phyloP scores from a whole-genome alignment of 2,888 invertebrate genomes.

The Idaea aversata region DNA sequence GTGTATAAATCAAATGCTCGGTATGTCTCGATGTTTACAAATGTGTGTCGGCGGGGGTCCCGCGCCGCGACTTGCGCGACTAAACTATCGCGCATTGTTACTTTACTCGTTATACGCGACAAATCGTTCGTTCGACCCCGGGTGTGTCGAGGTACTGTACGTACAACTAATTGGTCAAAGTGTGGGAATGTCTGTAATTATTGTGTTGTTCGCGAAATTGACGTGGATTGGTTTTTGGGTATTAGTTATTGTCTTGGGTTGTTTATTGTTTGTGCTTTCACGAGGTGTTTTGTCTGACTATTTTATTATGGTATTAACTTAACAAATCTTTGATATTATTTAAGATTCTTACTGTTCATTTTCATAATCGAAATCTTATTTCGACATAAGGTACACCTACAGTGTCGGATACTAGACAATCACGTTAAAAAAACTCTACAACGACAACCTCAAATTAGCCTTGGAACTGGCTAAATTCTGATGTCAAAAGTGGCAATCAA shows the following conservation, averaged over 20 bases:
- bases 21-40: constrained; percentile 44
- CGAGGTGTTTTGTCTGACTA: not conserved
- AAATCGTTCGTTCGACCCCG: constrained; percentile 31
- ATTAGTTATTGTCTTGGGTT: not conserved
- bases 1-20: not conserved
- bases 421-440: no score
- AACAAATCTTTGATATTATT: no score
- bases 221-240: constrained; percentile 7
- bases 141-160: constrained; percentile 2
- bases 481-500: not conserved
- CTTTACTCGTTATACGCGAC: constrained; percentile 61
- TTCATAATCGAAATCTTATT: no score
- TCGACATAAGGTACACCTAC: no score
- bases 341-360: no score
- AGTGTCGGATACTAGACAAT: no score
- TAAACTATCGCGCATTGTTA: constrained; percentile 50
- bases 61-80: constrained; percentile 59
- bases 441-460: no score
- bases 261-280: not conserved
- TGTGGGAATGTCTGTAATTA: constrained; percentile 27
- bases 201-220: constrained; percentile 16
- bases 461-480: not conserved
- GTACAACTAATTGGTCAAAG: constrained; percentile 28
- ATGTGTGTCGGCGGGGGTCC: constrained; percentile 66
- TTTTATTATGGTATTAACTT: not conserved